These are phyloP conservation scores for Heliconius congener DNA, from an alignment of 1,140 invertebrate species.

Conservation along the genomic window DNA sequence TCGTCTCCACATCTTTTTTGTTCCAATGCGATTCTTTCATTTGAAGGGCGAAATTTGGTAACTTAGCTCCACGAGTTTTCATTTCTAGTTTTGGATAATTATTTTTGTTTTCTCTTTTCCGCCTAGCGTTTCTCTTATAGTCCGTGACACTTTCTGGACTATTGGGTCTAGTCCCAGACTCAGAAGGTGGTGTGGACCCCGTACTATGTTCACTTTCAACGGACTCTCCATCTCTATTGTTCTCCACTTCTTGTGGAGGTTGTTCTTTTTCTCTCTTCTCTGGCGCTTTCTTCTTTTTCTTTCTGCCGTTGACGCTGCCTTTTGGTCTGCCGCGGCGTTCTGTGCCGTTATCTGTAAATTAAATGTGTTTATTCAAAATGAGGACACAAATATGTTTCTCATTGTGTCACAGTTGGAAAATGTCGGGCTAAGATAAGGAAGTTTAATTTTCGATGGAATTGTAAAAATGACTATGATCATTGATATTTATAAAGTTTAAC, in stretches of 20 bases:
- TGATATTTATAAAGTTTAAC: too few relatives aligned
- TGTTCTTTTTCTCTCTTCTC: slow-evolving; percentile 78
- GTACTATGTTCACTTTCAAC: slow-evolving; percentile 71
- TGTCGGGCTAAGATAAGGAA: too few relatives aligned
- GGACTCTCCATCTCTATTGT: slow-evolving; percentile 73
- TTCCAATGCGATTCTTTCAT: slow-evolving; percentile 80
- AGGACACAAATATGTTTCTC: too few relatives aligned
- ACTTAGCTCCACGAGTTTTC: slow-evolving; percentile 84
- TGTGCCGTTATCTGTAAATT: slow-evolving; percentile 69
- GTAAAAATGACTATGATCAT: too few relatives aligned
- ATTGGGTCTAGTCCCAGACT: slow-evolving; percentile 70
- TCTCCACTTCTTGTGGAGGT: slow-evolving; percentile 72
- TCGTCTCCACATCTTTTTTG: slow-evolving; percentile 77
- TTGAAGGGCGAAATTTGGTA: slow-evolving; percentile 82
- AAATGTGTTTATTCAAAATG: neutral
- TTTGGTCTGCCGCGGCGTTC: slow-evolving; percentile 83
- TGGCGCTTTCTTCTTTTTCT: slow-evolving; percentile 75
- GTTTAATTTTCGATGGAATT: too few relatives aligned
- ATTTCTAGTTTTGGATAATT: slow-evolving; percentile 78
- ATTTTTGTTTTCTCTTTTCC: slow-evolving; percentile 63
- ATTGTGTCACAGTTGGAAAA: too few relatives aligned
- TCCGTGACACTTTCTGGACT: slow-evolving; percentile 79
- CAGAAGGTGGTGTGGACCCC: slow-evolving; percentile 71
- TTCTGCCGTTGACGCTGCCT: slow-evolving; percentile 79
- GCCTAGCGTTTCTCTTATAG: slow-evolving; percentile 73